A percentile compares a stretch with the other conserved stretches of the same genome.
Conservation (phyloP, 30 jellyfish, hydroid and myxozoan genomes). For the Aurelia aurita region DNA sequence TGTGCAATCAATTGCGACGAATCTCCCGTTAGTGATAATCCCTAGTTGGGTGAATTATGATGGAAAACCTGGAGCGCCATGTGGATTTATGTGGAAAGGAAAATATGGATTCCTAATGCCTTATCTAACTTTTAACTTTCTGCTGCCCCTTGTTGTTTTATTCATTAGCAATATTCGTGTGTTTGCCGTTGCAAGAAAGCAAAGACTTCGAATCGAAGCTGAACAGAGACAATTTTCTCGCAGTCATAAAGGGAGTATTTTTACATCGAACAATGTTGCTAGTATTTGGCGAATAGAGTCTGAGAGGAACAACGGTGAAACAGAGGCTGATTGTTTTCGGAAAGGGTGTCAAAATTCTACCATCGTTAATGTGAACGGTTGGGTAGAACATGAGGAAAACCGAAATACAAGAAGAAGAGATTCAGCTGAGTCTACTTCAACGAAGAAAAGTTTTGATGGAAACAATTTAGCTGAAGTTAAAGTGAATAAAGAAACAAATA, state of each 20-base stretch:
- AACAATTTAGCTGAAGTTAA: background rate
- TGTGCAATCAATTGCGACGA: slow-evolving; percentile 38
- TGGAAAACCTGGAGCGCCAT: slow-evolving; percentile 67
- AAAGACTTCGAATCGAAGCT: slow-evolving; percentile 8
- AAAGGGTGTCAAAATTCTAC: background rate
- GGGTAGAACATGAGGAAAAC: background rate
- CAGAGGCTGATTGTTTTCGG: background rate
- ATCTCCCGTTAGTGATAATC: slow-evolving; percentile 37
- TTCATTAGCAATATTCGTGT: slow-evolving; percentile 24
- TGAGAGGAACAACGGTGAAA: background rate
- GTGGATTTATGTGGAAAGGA: slow-evolving; percentile 67
- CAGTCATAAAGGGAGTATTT: background rate
- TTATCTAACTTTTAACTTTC: slow-evolving; percentile 18
- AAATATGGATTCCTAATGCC: slow-evolving; percentile 25
- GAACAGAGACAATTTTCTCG: background rate
- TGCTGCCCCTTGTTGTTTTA: slow-evolving; percentile 35
- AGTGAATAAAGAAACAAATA: background rate
- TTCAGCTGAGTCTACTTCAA: background rate
- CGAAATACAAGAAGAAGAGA: background rate
- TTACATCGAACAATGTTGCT: background rate
- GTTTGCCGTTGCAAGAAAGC: slow-evolving; percentile 49
- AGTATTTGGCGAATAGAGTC: background rate
- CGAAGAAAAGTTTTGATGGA: background rate
- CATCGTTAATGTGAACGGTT: background rate
- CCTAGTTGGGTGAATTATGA: slow-evolving; percentile 69